Conservation (phyloP, 2,113 vertebrate genomes). For the Anarrhichthys ocellatus region DNA sequence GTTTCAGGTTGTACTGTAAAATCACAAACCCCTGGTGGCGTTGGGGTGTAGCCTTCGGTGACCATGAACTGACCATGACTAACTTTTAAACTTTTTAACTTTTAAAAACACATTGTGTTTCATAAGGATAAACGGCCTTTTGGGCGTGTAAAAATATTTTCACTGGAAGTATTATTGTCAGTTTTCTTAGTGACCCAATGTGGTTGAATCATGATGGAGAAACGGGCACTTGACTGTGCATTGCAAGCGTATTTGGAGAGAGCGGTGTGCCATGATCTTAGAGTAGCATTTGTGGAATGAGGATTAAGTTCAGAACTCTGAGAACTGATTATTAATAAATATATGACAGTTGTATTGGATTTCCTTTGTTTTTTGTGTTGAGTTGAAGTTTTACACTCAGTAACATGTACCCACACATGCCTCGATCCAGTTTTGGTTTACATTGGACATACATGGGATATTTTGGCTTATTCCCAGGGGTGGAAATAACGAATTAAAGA, state of each 20-base stretch:
- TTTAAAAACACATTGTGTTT: neutral
- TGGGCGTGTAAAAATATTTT: neutral
- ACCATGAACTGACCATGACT: constrained; percentile 1
- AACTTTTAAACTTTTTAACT: too few species aligned
- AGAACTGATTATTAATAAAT: neutral
- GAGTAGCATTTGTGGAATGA: neutral
- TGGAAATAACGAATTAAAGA: too few species aligned
- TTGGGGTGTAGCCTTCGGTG: neutral
- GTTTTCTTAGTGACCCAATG: neutral
- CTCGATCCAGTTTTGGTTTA: neutral
- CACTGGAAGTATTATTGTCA: neutral
- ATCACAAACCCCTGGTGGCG: neutral
- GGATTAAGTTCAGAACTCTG: neutral
- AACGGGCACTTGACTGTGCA: neutral
- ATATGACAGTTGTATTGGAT: neutral
- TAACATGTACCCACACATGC: neutral
- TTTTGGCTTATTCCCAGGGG: neutral
- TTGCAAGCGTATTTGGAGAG: neutral
- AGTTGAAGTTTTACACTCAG: neutral
- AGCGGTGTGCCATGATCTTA: neutral
- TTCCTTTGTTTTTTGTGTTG: neutral
- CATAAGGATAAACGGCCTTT: neutral
- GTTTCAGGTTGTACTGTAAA: neutral
- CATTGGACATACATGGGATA: neutral
- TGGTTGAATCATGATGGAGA: neutral